Base-by-base conservation (phyloP, 2,888 invertebrate genomes). In the Campoplex capitator region DNA sequence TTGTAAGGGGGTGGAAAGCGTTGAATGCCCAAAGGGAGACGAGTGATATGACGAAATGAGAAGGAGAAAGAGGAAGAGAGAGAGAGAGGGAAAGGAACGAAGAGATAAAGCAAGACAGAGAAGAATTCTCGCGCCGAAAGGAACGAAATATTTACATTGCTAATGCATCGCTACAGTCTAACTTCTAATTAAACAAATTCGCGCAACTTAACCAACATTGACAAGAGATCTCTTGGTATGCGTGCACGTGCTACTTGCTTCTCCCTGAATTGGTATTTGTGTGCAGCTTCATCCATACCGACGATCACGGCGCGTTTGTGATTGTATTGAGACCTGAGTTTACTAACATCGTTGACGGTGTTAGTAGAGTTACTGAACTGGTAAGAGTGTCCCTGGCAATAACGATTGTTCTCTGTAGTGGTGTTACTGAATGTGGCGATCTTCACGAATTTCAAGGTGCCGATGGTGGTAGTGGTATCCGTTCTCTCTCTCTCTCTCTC, bases 161-260 rank as follows among this genome's bases (percentile, higher is more conserved):
- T 94, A 94, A 94, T 94, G 93, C 92, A 93, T 93, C 93, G 92
- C 90, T 91, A 86, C 88, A 91, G 92, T 92, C 94, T 94, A 94
- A 94, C 93, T 94, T 94, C 93, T 93, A 94, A 94, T 94, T 94
- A 94, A 94, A 94, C 93, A 93, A 94, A 94, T 94, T 94, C 94
- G 93, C 93, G 92, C 93, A 93, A 93, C 91, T 92, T 92, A 91
- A 92, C 91, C 75, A 74, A 78, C 80, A 70, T 70, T 74, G 73
- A 79, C 71, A 28, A 65, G 67, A 51, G 45, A 18, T 35, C 45
- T 58, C 35, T 54, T 65, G 42, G 77, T 58, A 48, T 71, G 73
- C 54, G 76, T 74, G 23, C 79, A 54, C 73, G 68, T 78, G 48
- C 71, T 45, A 48, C 32, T 48, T 48, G 65, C 45, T 77, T 91